phyloP scores from a whole-genome alignment of 2,797 vertebrate genomes.

The Lacerta bilineata region DNA sequence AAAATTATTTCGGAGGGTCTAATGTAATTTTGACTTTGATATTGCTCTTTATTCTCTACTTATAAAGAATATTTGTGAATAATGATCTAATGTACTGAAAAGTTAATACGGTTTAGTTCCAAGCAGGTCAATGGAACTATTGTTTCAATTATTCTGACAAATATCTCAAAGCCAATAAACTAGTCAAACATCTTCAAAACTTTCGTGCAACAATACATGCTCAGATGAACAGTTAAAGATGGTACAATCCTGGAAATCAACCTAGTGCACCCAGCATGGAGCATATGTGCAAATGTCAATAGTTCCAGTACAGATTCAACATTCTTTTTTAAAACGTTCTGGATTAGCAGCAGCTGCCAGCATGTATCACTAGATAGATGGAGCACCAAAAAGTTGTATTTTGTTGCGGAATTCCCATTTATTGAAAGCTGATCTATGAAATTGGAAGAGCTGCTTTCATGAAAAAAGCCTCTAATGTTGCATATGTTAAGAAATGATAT shows the following conservation, averaged over 20 bases:
- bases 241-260: background rate
- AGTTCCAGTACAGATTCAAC: background rate
- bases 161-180: background rate
- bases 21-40: too few species aligned
- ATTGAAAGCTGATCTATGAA: background rate
- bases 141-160: background rate
- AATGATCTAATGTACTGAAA: background rate
- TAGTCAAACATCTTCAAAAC: background rate
- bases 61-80: background rate
- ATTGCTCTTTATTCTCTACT: background rate
- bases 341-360: constrained; percentile 29
- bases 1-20: too few species aligned
- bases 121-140: background rate
- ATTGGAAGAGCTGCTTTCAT: background rate
- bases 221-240: background rate
- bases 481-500: background rate
- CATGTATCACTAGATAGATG: background rate
- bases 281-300: background rate
- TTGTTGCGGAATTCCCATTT: constrained; percentile 17
- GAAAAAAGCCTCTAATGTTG: background rate
- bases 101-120: background rate
- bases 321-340: background rate
- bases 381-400: background rate
- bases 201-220: background rate
- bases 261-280: background rate